These are phyloP conservation scores for Drosophila ezoana DNA, from an alignment of 2,888 invertebrate species.

Conservation along the genomic window DNA sequence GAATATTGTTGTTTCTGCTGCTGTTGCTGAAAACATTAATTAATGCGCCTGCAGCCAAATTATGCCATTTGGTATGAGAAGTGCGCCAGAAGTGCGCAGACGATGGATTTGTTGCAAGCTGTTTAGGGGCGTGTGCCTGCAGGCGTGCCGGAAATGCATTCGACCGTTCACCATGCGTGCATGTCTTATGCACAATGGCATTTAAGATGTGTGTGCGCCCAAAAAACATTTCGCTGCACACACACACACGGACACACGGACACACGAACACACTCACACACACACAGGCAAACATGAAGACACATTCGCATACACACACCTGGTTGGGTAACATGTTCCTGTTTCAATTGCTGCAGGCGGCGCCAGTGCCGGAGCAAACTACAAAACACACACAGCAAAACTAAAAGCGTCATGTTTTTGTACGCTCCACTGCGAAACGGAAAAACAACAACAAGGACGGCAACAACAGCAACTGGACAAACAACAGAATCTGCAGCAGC, in stretches of 20 bases:
- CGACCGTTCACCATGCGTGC: slow-evolving; percentile 73
- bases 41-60: slow-evolving; percentile 76
- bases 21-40: slow-evolving; percentile 70
- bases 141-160: slow-evolving; percentile 70
- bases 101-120: slow-evolving; percentile 15
- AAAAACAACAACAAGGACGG: slow-evolving; percentile 42
- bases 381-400: slow-evolving; percentile 66
- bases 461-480: slow-evolving; percentile 44
- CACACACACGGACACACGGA: slow-evolving; percentile 16
- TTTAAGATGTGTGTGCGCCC: slow-evolving; percentile 58
- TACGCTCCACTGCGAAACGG: slow-evolving; percentile 67
- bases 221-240: slow-evolving; percentile 60
- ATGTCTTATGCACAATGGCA: slow-evolving; percentile 77
- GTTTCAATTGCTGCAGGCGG: slow-evolving; percentile 69
- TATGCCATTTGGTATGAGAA: slow-evolving; percentile 64
- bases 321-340: slow-evolving; percentile 56
- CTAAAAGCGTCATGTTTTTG: slow-evolving; percentile 79
- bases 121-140: slow-evolving; percentile 45
- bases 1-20: slow-evolving; percentile 46
- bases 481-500: slow-evolving; percentile 59
- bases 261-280: slow-evolving; percentile 16
- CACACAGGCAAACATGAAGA: not conserved
- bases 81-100: slow-evolving; percentile 32
- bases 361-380: slow-evolving; percentile 65
- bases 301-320: slow-evolving; percentile 32